phyloP scores from a whole-genome alignment of 2,113 vertebrate genomes.

The Myrmecobius fasciatus region DNA sequence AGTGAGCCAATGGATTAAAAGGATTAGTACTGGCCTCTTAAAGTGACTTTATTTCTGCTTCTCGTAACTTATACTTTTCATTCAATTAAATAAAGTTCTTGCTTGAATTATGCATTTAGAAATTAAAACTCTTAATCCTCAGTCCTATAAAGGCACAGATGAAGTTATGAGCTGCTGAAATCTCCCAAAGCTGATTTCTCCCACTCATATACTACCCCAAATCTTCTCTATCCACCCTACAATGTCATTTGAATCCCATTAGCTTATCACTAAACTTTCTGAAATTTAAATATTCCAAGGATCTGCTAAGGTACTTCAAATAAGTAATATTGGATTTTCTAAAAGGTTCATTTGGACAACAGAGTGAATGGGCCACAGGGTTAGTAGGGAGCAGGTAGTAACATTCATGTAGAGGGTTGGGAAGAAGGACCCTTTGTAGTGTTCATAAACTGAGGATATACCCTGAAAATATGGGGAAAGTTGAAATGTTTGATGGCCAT shows the following conservation, averaged over 20 bases:
- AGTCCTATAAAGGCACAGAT: background rate
- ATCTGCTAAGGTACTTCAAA: background rate
- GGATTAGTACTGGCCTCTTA: conserved; percentile 64
- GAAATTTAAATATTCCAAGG: conserved; percentile 18
- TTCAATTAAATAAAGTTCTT: conserved; percentile 47
- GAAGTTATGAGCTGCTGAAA: background rate
- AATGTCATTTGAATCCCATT: conserved; percentile 5
- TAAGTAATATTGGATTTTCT: conserved; percentile 27
- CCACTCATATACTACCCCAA: background rate
- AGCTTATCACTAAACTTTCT: background rate
- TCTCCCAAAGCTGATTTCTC: conserved; percentile 15
- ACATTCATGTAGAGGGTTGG: background rate
- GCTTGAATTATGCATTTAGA: conserved; percentile 56
- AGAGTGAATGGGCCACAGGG: conserved; percentile 3
- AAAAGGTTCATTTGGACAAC: conserved; percentile 8
- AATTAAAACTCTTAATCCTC: conserved; percentile 23
- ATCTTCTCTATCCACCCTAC: conserved; percentile 11
- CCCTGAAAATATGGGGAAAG: background rate
- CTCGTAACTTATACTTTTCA: conserved; percentile 56
- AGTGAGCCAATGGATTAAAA: conserved; percentile 73
- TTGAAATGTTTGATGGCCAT: background rate
- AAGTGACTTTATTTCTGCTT: conserved; percentile 69
- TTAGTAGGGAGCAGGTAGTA: background rate
- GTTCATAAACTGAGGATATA: background rate
- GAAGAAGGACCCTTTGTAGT: background rate